Conservation (phyloP, 2,888 invertebrate genomes). For the Gortyna flavago region DNA sequence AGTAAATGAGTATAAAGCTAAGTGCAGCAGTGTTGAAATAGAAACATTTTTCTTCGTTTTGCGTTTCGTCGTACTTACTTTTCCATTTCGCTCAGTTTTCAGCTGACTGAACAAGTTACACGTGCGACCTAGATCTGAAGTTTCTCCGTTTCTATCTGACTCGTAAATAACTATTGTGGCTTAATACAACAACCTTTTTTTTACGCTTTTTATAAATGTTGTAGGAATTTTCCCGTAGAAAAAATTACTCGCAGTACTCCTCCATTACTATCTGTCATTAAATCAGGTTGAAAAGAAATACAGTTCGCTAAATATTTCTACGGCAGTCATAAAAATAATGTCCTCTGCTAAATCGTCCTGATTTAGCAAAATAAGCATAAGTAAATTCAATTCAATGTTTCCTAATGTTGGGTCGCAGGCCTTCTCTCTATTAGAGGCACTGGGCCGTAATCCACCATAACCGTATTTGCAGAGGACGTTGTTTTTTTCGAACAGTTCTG, state of each 20-base stretch:
- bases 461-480: too few relatives aligned
- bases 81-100: constrained; percentile 35
- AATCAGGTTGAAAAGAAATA: background rate
- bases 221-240: background rate
- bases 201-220: too few relatives aligned
- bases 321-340: background rate
- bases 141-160: constrained; percentile 11
- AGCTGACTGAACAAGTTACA: constrained; percentile 37
- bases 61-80: constrained; percentile 4
- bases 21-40: constrained; percentile 11
- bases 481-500: too few relatives aligned
- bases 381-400: too few relatives aligned
- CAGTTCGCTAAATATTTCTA: background rate
- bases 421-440: too few relatives aligned
- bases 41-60: constrained; percentile 7
- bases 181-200: background rate
- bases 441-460: too few relatives aligned
- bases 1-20: background rate
- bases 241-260: too few relatives aligned
- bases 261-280: background rate
- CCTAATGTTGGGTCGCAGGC: too few relatives aligned
- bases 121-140: constrained; percentile 42
- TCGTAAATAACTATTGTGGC: constrained; percentile 18
- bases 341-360: too few relatives aligned
- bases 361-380: background rate